Percentiles rank a stretch among this genome's conserved stretches.
phyloP scores from a whole-genome alignment of 2,888 invertebrate genomes.

The Lepidocyrtinus sp. region DNA sequence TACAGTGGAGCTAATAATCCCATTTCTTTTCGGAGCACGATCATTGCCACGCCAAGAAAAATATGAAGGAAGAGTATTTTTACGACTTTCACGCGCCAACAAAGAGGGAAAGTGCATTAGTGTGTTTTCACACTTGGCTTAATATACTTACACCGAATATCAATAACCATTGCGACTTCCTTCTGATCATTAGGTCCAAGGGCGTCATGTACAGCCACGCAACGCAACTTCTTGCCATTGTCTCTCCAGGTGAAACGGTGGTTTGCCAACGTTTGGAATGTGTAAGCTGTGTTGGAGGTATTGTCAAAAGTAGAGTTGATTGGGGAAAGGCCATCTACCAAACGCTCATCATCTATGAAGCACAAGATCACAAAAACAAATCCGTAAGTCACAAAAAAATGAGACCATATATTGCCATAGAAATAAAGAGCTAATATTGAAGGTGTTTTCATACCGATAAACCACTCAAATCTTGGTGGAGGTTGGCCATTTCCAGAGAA shows the following conservation, averaged over 20 bases:
- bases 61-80: conserved; percentile 27
- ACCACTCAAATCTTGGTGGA: conserved; percentile 67
- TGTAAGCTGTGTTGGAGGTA: conserved; percentile 38
- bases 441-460: conserved; percentile 61
- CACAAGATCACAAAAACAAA: conserved; percentile 8
- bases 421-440: too few species aligned
- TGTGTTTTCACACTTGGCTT: conserved; percentile 32
- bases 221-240: conserved; percentile 67
- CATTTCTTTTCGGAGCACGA: conserved; percentile 47
- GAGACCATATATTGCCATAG: too few species aligned
- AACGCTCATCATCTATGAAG: conserved; percentile 58
- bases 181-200: conserved; percentile 56
- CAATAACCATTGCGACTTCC: conserved; percentile 54
- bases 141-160: conserved; percentile 63
- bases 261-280: conserved; percentile 60
- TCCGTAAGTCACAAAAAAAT: neutral
- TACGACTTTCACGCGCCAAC: conserved; percentile 46
- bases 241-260: conserved; percentile 63
- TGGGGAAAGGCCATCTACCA: conserved; percentile 59
- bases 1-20: conserved; percentile 20
- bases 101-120: conserved; percentile 23
- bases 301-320: conserved; percentile 46
- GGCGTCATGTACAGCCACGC: conserved; percentile 64
- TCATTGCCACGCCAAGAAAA: too few species aligned
- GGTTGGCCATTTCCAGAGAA: conserved; percentile 63